Percentiles rank a stretch among this genome's conserved stretches.
These are phyloP conservation scores for Halcyon malimbica DNA, from an alignment of 2,113 vertebrate genomes.

Conservation along the genomic window DNA sequence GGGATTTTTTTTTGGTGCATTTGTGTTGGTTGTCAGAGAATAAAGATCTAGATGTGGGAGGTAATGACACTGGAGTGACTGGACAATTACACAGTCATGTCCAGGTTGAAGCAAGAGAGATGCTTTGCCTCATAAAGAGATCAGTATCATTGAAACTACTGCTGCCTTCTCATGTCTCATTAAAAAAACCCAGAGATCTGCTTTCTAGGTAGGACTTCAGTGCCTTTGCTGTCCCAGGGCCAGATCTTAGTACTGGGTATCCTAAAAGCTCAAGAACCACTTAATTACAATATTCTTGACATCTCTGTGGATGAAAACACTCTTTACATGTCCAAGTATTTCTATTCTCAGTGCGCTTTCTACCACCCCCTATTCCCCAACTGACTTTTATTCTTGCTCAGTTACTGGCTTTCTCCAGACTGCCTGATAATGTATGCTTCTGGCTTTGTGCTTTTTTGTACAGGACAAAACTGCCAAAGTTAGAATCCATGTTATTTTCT, in stretches of 20 bases:
- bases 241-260: neutral
- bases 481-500: neutral
- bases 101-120: neutral
- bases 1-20: too few species aligned
- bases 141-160: neutral
- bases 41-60: neutral
- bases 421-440: neutral
- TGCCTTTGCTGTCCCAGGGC: neutral
- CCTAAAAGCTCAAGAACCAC: neutral
- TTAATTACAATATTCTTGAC: neutral
- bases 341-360: neutral
- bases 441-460: neutral
- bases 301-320: neutral
- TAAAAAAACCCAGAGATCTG: neutral
- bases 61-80: neutral
- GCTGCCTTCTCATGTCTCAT: neutral
- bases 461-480: neutral
- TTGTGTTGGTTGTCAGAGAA: neutral
- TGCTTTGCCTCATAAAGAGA: neutral
- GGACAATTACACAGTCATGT: neutral
- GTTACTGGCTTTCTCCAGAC: neutral
- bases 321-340: neutral
- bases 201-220: neutral
- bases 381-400: neutral
- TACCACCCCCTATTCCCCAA: fast-evolving